Base-by-base conservation (phyloP, 1,140 invertebrate genomes). In the Drosophila lini region DNA sequence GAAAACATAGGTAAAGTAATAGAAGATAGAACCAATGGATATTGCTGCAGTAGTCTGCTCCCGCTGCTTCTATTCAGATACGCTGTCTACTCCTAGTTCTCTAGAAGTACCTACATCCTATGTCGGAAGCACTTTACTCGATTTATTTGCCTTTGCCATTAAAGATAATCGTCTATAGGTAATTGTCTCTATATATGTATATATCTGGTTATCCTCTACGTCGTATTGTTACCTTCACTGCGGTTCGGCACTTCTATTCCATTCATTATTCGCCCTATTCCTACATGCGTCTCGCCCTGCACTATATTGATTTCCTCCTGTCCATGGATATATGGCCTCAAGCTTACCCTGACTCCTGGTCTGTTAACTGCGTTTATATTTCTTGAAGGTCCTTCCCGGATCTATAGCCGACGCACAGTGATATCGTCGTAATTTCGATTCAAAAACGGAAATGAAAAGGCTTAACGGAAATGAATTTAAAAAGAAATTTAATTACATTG, bases 61-160 rank as follows among this genome's bases (percentile, higher is more conserved):
- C 15, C 41, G 11, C 22, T 60, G 53, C 50, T 60, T 68, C 41
- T 47, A 52, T 59, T 16, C 62, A 60, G 59, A 56, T 73, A 52
- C 57, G 44, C 45, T 60, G 44, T 36, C 62, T 68, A 77, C 47
- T 86, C 48, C 34, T 67, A 78, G 61, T 55, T 71, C 58, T 62
- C 52, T 75, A 76, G 56, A 71, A 60, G 59, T 77, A 76, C 79
- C 79, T 86, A 86, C 58, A 82, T 74, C 61, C 84, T 86, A 86
- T 57, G 53, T 88, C 83, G 83, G 83, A 86, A 86, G 83, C 83
- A 86, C 83, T 89, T 89, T 80, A 78, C 74, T 86, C 84, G 57
- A 70, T 86, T 88, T 86, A 83, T 86, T 86, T 86, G 84, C 83
- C 83, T 74, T 86, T 89, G 80, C 84, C 73, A 63, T 80, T 52